phyloP scores from a whole-genome alignment of 2,888 invertebrate genomes.

The Subacronicta megacephala region DNA sequence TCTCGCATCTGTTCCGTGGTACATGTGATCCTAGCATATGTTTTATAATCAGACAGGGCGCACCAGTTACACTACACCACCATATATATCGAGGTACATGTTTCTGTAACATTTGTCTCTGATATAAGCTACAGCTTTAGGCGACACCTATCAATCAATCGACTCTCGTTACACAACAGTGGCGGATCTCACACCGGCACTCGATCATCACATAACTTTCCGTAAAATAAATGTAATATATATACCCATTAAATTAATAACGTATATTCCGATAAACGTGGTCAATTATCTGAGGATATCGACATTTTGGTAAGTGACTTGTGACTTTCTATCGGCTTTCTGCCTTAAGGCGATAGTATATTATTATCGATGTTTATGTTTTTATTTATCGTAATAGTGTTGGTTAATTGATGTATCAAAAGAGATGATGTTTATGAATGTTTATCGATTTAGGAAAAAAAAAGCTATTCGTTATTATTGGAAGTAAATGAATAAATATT shows the following conservation, averaged over 20 bases:
- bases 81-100: constrained; percentile 12
- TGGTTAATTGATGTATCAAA: constrained; percentile 23
- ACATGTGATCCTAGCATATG: neutral
- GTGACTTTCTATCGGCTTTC: constrained; percentile 47
- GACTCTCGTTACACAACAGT: constrained; percentile 20
- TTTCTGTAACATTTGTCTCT: constrained; percentile 19
- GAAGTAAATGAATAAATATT: too few species aligned
- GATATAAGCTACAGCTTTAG: constrained; percentile 1
- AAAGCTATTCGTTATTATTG: too few species aligned
- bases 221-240: constrained; percentile 29
- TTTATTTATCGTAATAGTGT: constrained; percentile 21
- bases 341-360: constrained; percentile 31
- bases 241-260: constrained; percentile 31
- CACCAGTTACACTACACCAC: constrained; percentile 14
- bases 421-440: constrained; percentile 9
- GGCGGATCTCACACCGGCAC: constrained; percentile 1
- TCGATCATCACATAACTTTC: constrained; percentile 13
- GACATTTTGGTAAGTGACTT: constrained; percentile 28
- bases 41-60: constrained; percentile 6
- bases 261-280: constrained; percentile 22
- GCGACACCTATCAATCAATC: constrained; percentile 11
- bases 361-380: constrained; percentile 12
- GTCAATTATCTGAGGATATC: constrained; percentile 39
- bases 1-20: too few species aligned
- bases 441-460: constrained; percentile 9